These are phyloP conservation scores for Cephus nigrinus DNA, from an alignment of 2,888 invertebrate genomes.

Conservation along the genomic window DNA sequence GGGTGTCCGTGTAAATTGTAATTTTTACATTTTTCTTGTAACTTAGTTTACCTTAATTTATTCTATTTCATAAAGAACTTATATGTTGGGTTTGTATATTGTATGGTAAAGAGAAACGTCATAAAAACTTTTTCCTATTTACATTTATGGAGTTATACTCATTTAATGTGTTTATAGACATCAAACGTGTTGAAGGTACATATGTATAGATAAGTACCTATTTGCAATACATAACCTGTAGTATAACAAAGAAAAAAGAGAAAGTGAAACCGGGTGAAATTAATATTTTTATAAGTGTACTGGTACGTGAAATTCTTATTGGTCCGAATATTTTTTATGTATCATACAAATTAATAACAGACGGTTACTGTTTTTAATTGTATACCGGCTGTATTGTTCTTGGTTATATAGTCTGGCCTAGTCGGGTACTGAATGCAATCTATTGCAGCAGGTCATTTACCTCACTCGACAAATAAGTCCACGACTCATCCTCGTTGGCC, in stretches of 20 bases:
- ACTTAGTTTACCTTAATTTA: neutral
- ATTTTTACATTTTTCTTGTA: neutral
- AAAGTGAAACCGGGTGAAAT: neutral
- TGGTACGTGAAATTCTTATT: neutral
- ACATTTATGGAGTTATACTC: neutral
- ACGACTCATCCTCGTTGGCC: neutral
- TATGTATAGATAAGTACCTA: neutral
- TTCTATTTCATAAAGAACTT: neutral
- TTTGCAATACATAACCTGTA: neutral
- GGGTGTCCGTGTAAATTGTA: neutral
- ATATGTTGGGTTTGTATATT: neutral
- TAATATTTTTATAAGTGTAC: neutral
- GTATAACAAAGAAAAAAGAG: neutral
- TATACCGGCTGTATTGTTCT: neutral
- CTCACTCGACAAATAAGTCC: neutral
- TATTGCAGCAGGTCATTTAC: neutral
- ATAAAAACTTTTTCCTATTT: neutral
- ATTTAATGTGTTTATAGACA: neutral
- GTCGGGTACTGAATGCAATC: neutral
- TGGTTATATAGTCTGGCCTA: neutral
- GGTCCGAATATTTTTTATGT: neutral
- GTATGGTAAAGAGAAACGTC: neutral
- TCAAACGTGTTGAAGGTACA: neutral
- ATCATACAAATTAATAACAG: neutral
- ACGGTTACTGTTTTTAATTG: neutral